A percentile compares a stretch with the other conserved stretches of the same genome.
phyloP scores from a whole-genome alignment of 2,113 vertebrate species.

The Oceanodroma tethys region DNA sequence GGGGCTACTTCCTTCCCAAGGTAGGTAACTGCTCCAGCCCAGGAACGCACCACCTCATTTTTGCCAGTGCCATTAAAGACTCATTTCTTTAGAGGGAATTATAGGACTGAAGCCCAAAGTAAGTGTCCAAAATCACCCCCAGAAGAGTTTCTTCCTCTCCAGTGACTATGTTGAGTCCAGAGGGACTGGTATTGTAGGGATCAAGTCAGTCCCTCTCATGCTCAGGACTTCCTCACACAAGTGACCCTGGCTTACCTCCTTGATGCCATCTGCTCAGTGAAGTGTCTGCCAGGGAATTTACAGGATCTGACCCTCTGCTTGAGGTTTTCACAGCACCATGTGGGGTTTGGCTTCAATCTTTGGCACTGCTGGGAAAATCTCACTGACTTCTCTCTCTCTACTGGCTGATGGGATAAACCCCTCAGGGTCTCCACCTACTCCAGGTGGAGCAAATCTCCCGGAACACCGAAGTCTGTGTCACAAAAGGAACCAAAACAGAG shows the following conservation, averaged over 20 bases:
- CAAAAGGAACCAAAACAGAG: neutral
- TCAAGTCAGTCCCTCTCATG: neutral
- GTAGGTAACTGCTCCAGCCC: conserved; percentile 14
- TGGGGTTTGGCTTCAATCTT: neutral
- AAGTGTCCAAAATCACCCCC: neutral
- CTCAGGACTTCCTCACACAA: neutral
- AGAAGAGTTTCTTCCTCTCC: neutral
- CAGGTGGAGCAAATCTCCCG: neutral
- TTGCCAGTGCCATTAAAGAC: neutral
- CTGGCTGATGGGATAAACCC: neutral
- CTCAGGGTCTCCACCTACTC: neutral
- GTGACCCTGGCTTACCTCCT: neutral
- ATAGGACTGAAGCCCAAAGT: neutral
- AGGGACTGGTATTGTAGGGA: neutral
- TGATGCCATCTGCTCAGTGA: neutral
- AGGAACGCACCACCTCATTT: neutral
- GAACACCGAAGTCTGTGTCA: neutral
- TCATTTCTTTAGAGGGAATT: neutral
- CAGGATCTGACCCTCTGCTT: neutral
- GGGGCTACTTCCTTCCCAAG: conserved; percentile 77
- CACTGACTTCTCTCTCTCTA: neutral
- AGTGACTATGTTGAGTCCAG: neutral
- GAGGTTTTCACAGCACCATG: neutral
- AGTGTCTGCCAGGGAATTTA: neutral
- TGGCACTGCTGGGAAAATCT: neutral